Conservation (phyloP, 2,888 invertebrate species). For the Boloria euphrosyne region DNA sequence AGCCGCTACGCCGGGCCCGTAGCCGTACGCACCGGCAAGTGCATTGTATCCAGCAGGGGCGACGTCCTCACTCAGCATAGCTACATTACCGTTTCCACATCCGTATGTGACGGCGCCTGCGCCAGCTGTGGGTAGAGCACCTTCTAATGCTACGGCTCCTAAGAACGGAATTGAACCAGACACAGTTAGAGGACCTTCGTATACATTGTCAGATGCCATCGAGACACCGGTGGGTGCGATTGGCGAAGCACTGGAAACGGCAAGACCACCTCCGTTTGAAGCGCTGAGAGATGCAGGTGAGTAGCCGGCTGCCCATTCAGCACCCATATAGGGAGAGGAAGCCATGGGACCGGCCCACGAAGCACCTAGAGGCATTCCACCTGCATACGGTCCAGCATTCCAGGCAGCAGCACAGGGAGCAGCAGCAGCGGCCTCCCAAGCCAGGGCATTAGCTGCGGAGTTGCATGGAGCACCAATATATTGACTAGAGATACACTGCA, state of each 20-base stretch:
- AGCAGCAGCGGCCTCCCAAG: slow-evolving; percentile 20
- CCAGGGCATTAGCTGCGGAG: slow-evolving; percentile 15
- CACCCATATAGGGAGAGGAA: neutral
- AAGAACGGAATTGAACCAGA: slow-evolving; percentile 52
- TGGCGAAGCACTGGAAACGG: slow-evolving; percentile 49
- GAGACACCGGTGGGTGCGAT: slow-evolving; percentile 51
- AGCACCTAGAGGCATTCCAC: slow-evolving; percentile 13
- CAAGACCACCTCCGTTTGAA: slow-evolving; percentile 36
- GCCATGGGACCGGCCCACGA: slow-evolving; percentile 20
- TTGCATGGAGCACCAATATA: slow-evolving; percentile 32
- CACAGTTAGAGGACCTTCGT: slow-evolving; percentile 50
- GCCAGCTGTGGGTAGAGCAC: slow-evolving; percentile 49
- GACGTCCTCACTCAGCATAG: slow-evolving; percentile 38
- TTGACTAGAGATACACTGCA: slow-evolving; percentile 37
- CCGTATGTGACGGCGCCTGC: slow-evolving; percentile 53
- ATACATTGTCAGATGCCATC: slow-evolving; percentile 51
- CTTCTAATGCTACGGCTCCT: slow-evolving; percentile 37
- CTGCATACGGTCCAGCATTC: slow-evolving; percentile 10
- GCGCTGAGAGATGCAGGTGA: slow-evolving; percentile 27
- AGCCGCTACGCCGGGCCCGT: slow-evolving; percentile 9
- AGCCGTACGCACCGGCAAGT: slow-evolving; percentile 8
- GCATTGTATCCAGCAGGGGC: slow-evolving; percentile 21
- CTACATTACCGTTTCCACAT: slow-evolving; percentile 53
- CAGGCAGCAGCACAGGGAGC: slow-evolving; percentile 14
- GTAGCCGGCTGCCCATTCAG: slow-evolving; percentile 20